Evolutionary conservation across 1,140 invertebrate species (phyloP), one percentile per base, ranked within the genome.

Genomic region (Linepithema humile): DNA sequence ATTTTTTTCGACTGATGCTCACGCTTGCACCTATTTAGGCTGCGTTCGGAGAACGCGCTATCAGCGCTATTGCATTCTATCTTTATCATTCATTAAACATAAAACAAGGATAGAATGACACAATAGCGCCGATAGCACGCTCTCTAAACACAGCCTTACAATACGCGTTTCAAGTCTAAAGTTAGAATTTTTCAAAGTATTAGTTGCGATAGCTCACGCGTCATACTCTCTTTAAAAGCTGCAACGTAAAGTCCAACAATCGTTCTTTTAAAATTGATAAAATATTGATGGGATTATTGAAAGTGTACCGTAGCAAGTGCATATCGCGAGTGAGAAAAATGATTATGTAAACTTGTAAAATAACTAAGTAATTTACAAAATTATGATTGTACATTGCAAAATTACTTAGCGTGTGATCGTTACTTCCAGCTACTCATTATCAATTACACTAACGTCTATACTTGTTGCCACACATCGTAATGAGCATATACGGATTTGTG

Each of bases 371-470:
- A n/a, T n/a, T n/a, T n/a, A n/a, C n/a, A n/a, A n/a, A n/a, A n/a
- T n/a, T n/a, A n/a, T n/a, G n/a, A n/a, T n/a, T n/a, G n/a, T n/a
- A n/a, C n/a, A n/a, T 48, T 15, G 50, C 17, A 4, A 48, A 77
- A n/a, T 77, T 35, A n/a, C n/a, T 65, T n/a, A 45, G n/a, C 57
- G 26, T 32, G 38, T 29, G n/a, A n/a, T 50, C 40, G 43, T 77
- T 65, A 65, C n/a, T 26, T 64, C 7, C 20, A 20, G n/a, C 20
- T 53, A 53, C 7, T 53, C 20, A 9, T 53, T 6, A 53, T 53
- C 17, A 53, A 53, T 53, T n/a, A 53, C 2, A 0, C 12, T 50
- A 65, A 32, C 29, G 17, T 35, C 4, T 40, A n/a, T 62, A 32
- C 6, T 35, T 20, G 38, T 60, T 23, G 38, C 10, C 26, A 20